phyloP scores from a whole-genome alignment of 64 coral and sea anemone genomes.

The Catalaphyllia jardinei region DNA sequence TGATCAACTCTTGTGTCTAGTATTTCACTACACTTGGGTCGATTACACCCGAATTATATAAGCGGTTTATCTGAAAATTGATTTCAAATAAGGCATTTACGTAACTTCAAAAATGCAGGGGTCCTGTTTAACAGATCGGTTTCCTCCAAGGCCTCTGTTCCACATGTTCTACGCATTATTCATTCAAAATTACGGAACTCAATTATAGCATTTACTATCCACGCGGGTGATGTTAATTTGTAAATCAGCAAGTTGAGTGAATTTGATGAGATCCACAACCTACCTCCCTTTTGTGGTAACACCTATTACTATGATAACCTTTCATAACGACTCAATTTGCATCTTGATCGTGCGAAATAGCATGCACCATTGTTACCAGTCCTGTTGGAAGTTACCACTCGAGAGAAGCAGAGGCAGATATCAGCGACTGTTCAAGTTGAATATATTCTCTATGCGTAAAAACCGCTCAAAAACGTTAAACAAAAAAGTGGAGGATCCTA shows the following conservation, averaged over 20 bases:
- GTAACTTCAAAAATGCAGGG: not conserved
- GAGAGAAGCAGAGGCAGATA: no score
- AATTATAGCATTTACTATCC: no score
- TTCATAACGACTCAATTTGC: not conserved
- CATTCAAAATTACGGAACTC: no score
- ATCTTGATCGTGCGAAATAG: not conserved
- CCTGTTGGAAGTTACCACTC: no score
- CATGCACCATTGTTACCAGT: not conserved
- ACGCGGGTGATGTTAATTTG: no score
- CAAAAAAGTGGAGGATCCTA: no score
- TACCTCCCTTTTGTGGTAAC: not conserved
- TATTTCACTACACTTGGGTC: not conserved
- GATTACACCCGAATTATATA: not conserved
- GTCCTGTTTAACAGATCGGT: not conserved
- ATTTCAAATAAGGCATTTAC: not conserved
- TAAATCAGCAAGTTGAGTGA: not conserved
- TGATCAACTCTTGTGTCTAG: no score
- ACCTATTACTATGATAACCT: not conserved
- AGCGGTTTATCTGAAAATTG: not conserved
- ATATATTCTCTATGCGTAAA: no score
- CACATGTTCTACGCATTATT: no score
- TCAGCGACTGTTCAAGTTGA: no score
- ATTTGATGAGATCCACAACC: not conserved
- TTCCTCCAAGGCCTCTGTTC: no score
- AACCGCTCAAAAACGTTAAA: no score